Conservation (phyloP, 2,113 vertebrate genomes). For the Perca schrenkii region DNA sequence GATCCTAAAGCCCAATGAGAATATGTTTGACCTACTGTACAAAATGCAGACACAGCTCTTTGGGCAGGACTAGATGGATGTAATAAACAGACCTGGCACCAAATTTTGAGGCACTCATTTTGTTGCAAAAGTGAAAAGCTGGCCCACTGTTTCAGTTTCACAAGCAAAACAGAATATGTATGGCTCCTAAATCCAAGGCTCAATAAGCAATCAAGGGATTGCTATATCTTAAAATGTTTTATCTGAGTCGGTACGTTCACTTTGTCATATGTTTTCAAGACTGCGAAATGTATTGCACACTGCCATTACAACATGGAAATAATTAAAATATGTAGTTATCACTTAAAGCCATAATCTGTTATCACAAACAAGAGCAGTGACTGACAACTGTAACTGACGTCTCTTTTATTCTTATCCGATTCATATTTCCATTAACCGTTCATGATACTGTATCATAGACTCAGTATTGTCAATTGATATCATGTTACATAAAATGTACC, state of each 20-base stretch:
- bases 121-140: background rate
- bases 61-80: background rate
- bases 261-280: background rate
- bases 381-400: background rate
- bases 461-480: constrained; percentile 10
- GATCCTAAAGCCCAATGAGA: constrained; percentile 1
- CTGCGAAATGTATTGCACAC: background rate
- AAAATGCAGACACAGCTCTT: background rate
- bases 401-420: constrained; percentile 20
- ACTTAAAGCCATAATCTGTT: background rate
- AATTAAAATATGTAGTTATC: constrained; percentile 6
- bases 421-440: constrained; percentile 3
- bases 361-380: constrained; percentile 6
- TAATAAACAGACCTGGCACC: background rate
- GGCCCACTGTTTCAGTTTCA: constrained; percentile 6
- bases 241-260: background rate
- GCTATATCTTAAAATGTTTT: background rate
- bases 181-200: background rate
- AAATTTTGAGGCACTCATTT: background rate
- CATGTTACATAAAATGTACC: background rate
- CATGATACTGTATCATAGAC: constrained; percentile 4
- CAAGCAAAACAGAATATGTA: background rate
- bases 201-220: background rate
- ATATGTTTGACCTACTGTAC: background rate
- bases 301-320: background rate